phyloP scores from a whole-genome alignment of 2,888 invertebrate species.

The Ecdyonurus torrentis region DNA sequence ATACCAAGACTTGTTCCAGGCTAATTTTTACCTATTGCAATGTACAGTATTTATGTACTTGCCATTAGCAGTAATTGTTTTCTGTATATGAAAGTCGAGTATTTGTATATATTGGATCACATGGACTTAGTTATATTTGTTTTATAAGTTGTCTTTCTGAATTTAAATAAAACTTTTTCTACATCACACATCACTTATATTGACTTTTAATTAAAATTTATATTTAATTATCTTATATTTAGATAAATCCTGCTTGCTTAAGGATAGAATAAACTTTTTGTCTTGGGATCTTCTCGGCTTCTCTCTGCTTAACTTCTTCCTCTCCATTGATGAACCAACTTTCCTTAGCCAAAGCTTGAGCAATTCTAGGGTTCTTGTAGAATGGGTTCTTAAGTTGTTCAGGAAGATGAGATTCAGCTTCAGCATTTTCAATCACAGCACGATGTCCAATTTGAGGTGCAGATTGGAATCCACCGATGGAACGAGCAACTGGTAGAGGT shows the following conservation, averaged over 20 bases:
- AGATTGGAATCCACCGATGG: neutral
- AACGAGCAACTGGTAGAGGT: conserved; percentile 4
- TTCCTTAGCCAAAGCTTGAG: conserved; percentile 54
- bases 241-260: conserved; percentile 47
- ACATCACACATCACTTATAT: too few species aligned
- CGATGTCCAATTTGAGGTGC: conserved; percentile 37
- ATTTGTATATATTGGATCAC: too few species aligned
- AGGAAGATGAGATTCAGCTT: conserved; percentile 54
- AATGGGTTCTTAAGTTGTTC: conserved; percentile 49
- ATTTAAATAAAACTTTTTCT: too few species aligned
- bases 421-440: conserved; percentile 52
- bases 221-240: neutral
- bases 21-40: too few species aligned
- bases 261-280: conserved; percentile 57
- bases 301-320: conserved; percentile 58
- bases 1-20: too few species aligned
- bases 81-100: too few species aligned
- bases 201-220: too few species aligned
- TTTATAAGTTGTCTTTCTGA: too few species aligned
- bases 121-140: too few species aligned
- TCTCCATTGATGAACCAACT: conserved; percentile 65
- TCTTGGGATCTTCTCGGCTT: conserved; percentile 64
- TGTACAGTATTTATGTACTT: too few species aligned
- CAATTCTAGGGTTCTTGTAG: conserved; percentile 59
- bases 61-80: too few species aligned